Base-by-base conservation (phyloP, 2,888 invertebrate species). In the Apamea anceps region DNA sequence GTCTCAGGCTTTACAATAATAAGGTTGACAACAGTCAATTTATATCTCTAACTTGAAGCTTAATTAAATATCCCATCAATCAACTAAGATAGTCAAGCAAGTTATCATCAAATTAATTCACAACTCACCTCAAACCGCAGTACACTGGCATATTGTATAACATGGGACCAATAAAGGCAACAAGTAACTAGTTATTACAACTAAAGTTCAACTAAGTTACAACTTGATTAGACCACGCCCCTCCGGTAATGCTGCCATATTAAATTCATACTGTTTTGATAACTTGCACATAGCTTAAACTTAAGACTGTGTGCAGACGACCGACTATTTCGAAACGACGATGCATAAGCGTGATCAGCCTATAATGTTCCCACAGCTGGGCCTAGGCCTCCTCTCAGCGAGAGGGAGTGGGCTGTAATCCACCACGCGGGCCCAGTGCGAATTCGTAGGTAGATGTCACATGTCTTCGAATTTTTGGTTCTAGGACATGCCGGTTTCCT, bases 211-310 rank as follows among this genome's bases (percentile, higher is more conserved):
- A 81, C 18, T 54, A 25, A 79, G 62, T 80, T 81, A 71, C 28
- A 57, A 70, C 77, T 68, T 82, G 74, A 85, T 85, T 86, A 81
- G 45, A 75, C 28, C 48, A 66, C 65, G 54, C 85, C 79, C 85
- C 80, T 84, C 79, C 6, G 72, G 70, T 67, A 42, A 60, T 25
- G 42, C 62, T 70, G 70, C 57, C 68, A 85, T 85, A 73, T 81
- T 77, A 77, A 73, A 88, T 88, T 85, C 81, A 88, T 85, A 28
- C 63, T 77, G 77, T 88, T 88, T 77, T 85, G 82, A 85, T 81
- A 80, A 80, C 68, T 78, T 78, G 71, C 82, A 81, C 86, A 67
- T 74, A 57, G 60, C 57, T 75, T 71, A 37, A 75, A 79, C 18
- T 73, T 86, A 71, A 84, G 57, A n/a, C 32, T n/a, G 10, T 13